Evolutionary conservation across 30 jellyfish, hydroid and myxozoan species (phyloP), one percentile per base, ranked within the genome.

Genomic region (Clytia hemisphaerica): DNA sequence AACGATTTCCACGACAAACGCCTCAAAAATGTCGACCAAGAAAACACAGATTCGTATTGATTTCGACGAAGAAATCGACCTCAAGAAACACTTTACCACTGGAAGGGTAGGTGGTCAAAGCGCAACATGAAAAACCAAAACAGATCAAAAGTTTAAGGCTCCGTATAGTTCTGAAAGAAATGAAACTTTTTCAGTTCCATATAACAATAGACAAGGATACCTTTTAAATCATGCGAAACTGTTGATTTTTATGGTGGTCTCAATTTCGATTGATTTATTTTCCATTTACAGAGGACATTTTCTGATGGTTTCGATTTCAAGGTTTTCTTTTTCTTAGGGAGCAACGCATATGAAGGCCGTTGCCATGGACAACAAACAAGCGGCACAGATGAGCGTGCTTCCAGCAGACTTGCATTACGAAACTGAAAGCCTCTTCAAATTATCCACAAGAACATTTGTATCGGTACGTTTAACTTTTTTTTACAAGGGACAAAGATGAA

Each of bases 381-480:
- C 92, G 3, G 67, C 66, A 6, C 79, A 37, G 14, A 61, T 37
- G 32, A 79, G 90, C 5, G 72, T 88, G n/a, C 51, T 88, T 12
- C 97, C 97, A 7, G 93, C 67, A 16, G 97, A 88, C 70, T 51
- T 88, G 30, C 97, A 79, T 60, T 88, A 88, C 73, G 88, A 75
- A 10, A 78, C 77, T 2, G 97, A 88, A 10, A 80, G 65, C 44
- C 71, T 79, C 36, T 68, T 69, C 27, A 65, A 58, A 18, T 93
- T 88, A 0, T 79, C 71, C 64, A 18, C 38, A 1, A 25, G 49
- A 45, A 37, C 45, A 0, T 53, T 28, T n/a, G 59, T 76, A 18
- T 26, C 49, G 60, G 85, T 69, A 45, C 37, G 64, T 61, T n/a
- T n/a, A n/a, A n/a, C n/a, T n/a, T n/a, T n/a, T n/a, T n/a, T n/a